These are phyloP conservation scores for Diplodus sargus DNA, from an alignment of 2,797 vertebrate species.

Conservation along the genomic window DNA sequence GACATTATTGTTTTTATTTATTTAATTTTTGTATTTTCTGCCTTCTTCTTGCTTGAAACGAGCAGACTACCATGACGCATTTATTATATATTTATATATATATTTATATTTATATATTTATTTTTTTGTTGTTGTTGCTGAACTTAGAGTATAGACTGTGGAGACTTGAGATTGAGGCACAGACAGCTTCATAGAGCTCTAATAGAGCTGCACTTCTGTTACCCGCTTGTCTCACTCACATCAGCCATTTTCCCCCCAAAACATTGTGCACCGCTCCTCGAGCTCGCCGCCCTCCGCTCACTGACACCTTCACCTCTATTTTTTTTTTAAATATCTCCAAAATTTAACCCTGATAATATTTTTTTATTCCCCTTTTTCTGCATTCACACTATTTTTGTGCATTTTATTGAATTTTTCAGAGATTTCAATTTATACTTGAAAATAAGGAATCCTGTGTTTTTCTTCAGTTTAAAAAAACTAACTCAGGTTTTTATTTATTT, in stretches of 20 bases:
- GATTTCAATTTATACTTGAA: slow-evolving; percentile 5
- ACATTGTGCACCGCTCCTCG: slow-evolving; percentile 17
- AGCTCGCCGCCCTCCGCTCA: slow-evolving; percentile 15
- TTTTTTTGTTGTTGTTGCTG: not conserved
- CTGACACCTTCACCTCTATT: not conserved
- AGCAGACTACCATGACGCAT: not conserved
- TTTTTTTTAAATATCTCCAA: not conserved
- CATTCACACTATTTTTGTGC: not conserved
- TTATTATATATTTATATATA: not conserved
- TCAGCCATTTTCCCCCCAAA: slow-evolving; percentile 8
- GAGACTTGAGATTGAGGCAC: slow-evolving; percentile 10
- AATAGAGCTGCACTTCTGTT: slow-evolving; percentile 30
- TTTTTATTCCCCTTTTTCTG: not conserved
- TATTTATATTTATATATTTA: not conserved
- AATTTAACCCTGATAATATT: not conserved
- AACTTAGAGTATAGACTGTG: not conserved
- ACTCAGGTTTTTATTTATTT: not conserved
- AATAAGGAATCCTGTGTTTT: not conserved
- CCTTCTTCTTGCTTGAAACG: not conserved
- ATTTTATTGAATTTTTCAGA: slow-evolving; percentile 2
- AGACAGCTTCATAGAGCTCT: slow-evolving; percentile 14
- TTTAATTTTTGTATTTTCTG: not conserved
- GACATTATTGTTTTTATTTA: not conserved
- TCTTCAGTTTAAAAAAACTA: not conserved
- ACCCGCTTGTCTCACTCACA: slow-evolving; percentile 42